phyloP scores from a whole-genome alignment of 2,888 invertebrate genomes.

The Isoperla grammatica region DNA sequence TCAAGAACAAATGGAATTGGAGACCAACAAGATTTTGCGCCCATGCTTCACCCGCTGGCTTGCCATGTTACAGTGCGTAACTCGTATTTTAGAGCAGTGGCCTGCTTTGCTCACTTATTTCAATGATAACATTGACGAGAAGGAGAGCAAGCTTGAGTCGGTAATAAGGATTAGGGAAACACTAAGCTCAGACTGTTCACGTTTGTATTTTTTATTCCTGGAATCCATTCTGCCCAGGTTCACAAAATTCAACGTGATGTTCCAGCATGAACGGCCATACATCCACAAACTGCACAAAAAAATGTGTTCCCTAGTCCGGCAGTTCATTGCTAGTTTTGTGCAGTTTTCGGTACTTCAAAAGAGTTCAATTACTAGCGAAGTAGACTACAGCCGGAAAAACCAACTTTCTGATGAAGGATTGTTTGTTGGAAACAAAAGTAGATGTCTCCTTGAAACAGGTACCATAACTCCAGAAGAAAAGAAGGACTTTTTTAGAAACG shows the following conservation, averaged over 20 bases:
- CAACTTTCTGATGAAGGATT: too few species aligned
- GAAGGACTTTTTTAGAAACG: too few species aligned
- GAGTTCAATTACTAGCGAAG: background rate
- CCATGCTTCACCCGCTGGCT: background rate
- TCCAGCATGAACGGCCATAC: slow-evolving; percentile 3
- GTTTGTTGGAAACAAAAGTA: too few species aligned
- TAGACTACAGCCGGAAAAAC: too few species aligned
- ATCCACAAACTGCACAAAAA: slow-evolving; percentile 2
- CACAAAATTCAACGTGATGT: background rate
- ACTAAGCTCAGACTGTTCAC: background rate
- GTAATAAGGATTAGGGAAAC: background rate
- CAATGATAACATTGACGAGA: background rate
- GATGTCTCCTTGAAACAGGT: too few species aligned
- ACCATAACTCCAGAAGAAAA: too few species aligned
- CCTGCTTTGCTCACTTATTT: slow-evolving; percentile 3
- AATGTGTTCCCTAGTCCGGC: background rate
- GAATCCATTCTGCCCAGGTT: background rate
- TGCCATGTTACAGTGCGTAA: slow-evolving; percentile 15
- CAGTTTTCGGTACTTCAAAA: slow-evolving; percentile 9
- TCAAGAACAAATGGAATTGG: background rate
- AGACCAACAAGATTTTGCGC: background rate
- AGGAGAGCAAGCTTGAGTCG: background rate
- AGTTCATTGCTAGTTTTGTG: slow-evolving; percentile 6
- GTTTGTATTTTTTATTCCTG: slow-evolving; percentile 5
- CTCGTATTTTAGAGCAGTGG: slow-evolving; percentile 6